Conservation (phyloP, 2,888 invertebrate species). For the Archips crataeganus region DNA sequence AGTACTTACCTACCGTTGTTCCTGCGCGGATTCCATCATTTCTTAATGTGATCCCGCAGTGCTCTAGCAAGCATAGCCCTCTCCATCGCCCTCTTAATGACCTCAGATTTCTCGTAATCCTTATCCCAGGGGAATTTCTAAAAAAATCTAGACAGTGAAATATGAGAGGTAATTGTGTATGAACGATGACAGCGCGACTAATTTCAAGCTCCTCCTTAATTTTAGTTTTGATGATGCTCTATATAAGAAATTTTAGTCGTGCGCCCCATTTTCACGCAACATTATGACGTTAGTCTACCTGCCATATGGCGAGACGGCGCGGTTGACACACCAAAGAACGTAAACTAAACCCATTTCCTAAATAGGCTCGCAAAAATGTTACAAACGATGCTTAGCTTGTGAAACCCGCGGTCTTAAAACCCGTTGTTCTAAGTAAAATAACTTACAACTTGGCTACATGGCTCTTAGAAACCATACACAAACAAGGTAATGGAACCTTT, state of each 20-base stretch:
- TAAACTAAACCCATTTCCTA: constrained; percentile 1
- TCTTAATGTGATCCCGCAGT: no score
- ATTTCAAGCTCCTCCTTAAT: no score
- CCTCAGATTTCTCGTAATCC: no score
- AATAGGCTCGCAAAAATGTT: constrained; percentile 14
- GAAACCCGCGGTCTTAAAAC: background rate
- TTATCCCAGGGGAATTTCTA: no score
- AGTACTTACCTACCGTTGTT: no score
- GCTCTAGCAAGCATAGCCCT: no score
- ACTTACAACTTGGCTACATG: background rate
- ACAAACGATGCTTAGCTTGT: constrained; percentile 10
- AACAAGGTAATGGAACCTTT: constrained; percentile 2
- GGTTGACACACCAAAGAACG: constrained; percentile 3
- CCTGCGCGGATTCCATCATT: no score
- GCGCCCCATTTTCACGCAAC: background rate
- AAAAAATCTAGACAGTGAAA: no score
- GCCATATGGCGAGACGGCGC: constrained; percentile 3
- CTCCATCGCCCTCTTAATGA: no score
- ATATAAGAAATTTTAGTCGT: background rate
- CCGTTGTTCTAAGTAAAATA: background rate
- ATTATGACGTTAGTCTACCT: background rate
- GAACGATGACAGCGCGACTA: no score
- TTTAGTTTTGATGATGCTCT: background rate
- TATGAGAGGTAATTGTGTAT: no score
- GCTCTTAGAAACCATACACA: background rate